These are phyloP conservation scores for Trichonephila clavata DNA, from an alignment of 1,140 invertebrate genomes.

Conservation along the genomic window DNA sequence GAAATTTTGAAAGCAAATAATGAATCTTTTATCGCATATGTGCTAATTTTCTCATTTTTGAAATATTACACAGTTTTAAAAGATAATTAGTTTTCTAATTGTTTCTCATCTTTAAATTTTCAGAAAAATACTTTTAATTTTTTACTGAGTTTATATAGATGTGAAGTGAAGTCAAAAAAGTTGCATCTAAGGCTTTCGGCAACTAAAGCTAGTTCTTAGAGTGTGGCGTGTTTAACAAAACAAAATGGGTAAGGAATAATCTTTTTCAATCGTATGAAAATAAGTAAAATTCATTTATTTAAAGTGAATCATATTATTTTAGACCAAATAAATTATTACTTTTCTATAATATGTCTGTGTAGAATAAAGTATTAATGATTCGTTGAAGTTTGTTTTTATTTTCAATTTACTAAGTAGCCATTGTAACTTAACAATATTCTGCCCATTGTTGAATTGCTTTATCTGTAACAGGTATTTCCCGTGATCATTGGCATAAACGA, in stretches of 20 bases:
- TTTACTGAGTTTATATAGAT: neutral
- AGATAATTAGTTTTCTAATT: no score
- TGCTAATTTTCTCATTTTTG: no score
- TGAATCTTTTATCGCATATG: no score
- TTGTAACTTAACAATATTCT: neutral
- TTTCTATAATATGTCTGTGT: neutral
- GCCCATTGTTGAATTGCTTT: neutral
- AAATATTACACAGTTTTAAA: no score
- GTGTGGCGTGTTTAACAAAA: neutral
- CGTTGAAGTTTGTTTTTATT: neutral
- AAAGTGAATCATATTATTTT: neutral
- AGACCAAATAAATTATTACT: neutral
- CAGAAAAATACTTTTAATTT: no score
- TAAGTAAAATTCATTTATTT: neutral
- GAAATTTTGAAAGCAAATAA: no score
- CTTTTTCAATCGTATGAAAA: neutral
- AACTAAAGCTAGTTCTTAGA: neutral
- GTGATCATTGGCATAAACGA: slow-evolving; percentile 99
- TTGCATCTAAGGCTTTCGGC: neutral
- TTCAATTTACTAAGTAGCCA: neutral
- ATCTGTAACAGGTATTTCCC: slow-evolving; percentile 92
- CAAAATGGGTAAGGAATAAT: slow-evolving; percentile 26
- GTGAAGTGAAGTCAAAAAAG: neutral
- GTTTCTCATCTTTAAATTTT: no score
- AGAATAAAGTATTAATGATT: neutral